A percentile compares a stretch with the other conserved stretches of the same genome.
Conservation (phyloP, 2,797 vertebrate species). For the Bradypodion pumilum region DNA sequence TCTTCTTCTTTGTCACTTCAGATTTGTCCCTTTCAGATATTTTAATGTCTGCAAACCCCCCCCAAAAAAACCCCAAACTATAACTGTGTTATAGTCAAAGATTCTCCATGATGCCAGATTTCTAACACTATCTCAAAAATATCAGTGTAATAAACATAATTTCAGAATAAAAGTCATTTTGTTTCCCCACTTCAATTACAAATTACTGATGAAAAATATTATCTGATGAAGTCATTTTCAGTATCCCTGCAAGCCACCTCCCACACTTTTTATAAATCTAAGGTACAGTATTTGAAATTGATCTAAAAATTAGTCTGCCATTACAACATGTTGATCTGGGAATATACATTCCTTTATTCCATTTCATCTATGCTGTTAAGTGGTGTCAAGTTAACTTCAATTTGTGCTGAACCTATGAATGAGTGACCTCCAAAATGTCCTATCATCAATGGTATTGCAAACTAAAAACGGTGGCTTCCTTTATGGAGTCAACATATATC, state of each 20-base stretch:
- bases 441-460: no score
- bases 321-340: background rate
- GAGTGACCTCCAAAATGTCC: no score
- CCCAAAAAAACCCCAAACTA: no score
- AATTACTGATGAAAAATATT: background rate
- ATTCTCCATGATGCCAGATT: background rate
- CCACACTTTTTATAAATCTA: background rate
- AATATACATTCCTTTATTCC: background rate
- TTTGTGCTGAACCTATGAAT: no score
- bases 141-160: background rate
- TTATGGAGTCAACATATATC: no score
- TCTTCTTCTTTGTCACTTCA: no score
- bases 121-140: background rate
- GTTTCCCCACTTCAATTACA: background rate
- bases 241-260: background rate
- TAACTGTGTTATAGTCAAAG: no score
- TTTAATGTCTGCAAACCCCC: no score
- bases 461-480: no score
- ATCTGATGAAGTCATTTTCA: background rate
- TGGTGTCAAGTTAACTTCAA: no score
- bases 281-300: no score
- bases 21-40: background rate
- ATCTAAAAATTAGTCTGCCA: background rate
- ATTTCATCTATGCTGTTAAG: background rate
- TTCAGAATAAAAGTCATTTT: background rate